Evolutionary conservation across 1,140 invertebrate genomes (phyloP).

Genomic region (Drosophila arawakana): DNA sequence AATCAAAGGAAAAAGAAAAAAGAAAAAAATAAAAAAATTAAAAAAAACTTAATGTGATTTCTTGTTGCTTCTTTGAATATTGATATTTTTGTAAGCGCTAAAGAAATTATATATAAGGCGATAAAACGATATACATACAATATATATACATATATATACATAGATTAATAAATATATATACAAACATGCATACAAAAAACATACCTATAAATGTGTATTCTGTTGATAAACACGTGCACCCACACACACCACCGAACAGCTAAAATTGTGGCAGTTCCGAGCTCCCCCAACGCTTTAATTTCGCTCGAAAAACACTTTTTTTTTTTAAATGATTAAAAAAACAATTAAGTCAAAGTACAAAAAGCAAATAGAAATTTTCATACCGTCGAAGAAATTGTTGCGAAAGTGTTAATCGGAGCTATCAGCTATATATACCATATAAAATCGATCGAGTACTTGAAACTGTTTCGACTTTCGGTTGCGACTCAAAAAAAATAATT

Average conservation of each 20-base stretch:
- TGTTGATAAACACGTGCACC: neutral
- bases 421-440: neutral
- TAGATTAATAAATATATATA: constrained; percentile 5
- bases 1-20: neutral
- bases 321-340: neutral
- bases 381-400: neutral
- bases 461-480: neutral
- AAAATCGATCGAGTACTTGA: neutral
- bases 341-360: neutral
- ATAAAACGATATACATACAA: constrained; percentile 42
- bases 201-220: constrained; percentile 1
- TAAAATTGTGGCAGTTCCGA: neutral
- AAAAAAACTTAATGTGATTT: constrained; percentile 71
- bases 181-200: constrained; percentile 6
- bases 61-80: constrained; percentile 80
- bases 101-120: constrained; percentile 46
- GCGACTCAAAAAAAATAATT: neutral
- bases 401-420: neutral
- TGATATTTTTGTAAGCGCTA: constrained; percentile 74
- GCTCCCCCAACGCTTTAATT: neutral
- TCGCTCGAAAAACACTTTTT: neutral
- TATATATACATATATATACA: constrained; percentile 43
- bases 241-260: neutral
- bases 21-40: constrained; percentile 10
- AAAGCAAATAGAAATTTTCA: neutral